Evolutionary conservation across 2,888 invertebrate genomes (phyloP), one percentile per base, ranked within the genome.

Genomic region (Agonopterix heracliana): DNA sequence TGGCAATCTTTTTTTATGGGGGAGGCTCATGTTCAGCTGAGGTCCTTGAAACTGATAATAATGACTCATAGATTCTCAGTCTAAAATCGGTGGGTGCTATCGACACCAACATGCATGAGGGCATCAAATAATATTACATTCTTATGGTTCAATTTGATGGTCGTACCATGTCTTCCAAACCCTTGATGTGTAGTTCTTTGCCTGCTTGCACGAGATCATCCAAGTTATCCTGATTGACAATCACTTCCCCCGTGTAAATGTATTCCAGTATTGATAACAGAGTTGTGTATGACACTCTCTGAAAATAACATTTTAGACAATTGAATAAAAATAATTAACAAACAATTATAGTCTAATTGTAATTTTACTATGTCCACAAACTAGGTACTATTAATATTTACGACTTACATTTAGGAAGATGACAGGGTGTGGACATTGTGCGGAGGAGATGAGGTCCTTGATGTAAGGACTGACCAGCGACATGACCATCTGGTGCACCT

Each of bases 391-490:
- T 26, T 26, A 36, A 13, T n/a, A 14, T 10, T 26, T 26, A 7
- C 9, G 4, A 69, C 78, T 77, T 66, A 87, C 88, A 68, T 84
- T 87, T 40, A 89, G 68, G 63, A 81, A 85, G 60, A 89, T 78
- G 12, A 88, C 77, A 9, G 89, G 88, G 61, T 89, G 86, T 12
- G 71, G 72, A 44, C 84, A 81, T 44, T 77, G 63, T 0, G 79
- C 78, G 2, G 84, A 75, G 3, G 74, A 60, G 38, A 89, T 78
- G 1, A 88, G 65, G 34, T 85, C 81, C 55, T 84, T 87, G 45
- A 89, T 68, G 53, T 77, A 89, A 0, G 88, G 87, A 50, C 88
- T 88, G 14, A 84, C 79, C 1, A 88, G 66, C 0, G 86, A 86
- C 48, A 89, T 64, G 3, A 89, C 66, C 40, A 89, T 65, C 64